A percentile compares a stretch with the other conserved stretches of the same genome.
Conservation (phyloP, 23 tunicate genomes). For the Trididemnum nubilum region DNA sequence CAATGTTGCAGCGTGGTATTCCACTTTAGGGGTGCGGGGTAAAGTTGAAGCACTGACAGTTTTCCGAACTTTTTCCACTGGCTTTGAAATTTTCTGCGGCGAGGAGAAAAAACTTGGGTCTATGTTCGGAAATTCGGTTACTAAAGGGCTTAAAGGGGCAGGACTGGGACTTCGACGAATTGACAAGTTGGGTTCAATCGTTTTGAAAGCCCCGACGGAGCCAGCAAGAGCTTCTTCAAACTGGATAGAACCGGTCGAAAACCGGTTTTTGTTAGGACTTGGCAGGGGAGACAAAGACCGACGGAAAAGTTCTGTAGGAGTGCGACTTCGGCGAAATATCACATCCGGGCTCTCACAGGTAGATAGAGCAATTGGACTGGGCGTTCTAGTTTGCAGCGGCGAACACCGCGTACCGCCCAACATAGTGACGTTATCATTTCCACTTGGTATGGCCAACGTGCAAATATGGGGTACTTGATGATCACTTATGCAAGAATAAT, state of each 20-base stretch:
- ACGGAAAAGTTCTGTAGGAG: background rate
- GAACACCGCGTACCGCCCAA: background rate
- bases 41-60: background rate
- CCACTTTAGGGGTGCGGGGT: background rate
- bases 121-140: background rate
- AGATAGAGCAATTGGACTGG: background rate
- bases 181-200: background rate
- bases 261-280: background rate
- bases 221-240: background rate
- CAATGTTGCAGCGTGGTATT: background rate
- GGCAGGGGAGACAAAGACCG: background rate
- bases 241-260: background rate
- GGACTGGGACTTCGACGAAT: background rate
- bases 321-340: too few relatives aligned
- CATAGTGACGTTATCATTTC: background rate
- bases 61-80: background rate
- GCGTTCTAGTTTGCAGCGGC: background rate
- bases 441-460: too few relatives aligned
- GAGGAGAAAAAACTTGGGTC: background rate
- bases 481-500: slow-evolving; percentile 2
- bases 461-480: too few relatives aligned
- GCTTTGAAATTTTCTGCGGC: background rate
- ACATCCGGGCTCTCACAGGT: background rate
- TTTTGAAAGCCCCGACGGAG: background rate
- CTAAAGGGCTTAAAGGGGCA: background rate